phyloP scores from a whole-genome alignment of 1,140 invertebrate genomes.

The Camponotus vicinus region DNA sequence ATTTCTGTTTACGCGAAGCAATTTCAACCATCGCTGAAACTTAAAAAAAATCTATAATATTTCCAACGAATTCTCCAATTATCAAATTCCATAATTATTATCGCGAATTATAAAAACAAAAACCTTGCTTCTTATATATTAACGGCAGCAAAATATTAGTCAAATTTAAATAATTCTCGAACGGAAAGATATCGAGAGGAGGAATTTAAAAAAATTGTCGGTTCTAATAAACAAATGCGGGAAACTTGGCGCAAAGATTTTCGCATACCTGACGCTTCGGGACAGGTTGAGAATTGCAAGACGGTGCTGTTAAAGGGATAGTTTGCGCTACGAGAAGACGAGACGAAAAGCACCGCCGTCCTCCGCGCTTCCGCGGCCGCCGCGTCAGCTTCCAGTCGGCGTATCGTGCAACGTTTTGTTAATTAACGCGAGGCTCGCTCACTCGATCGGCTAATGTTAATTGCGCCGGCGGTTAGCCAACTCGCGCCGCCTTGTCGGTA shows the following conservation, averaged over 20 bases:
- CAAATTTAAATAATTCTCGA: constrained; percentile 25
- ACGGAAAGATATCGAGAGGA: neutral
- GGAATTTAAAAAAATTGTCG: constrained; percentile 34
- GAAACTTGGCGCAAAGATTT: constrained; percentile 56
- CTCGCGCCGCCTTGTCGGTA: constrained; percentile 68
- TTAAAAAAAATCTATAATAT: neutral
- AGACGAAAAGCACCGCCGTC: constrained; percentile 75
- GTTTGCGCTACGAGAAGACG: constrained; percentile 62
- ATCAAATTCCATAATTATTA: constrained; percentile 9
- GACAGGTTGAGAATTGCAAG: constrained; percentile 72
- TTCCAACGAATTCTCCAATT: neutral
- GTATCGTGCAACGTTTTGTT: constrained; percentile 77
- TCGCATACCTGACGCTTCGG: constrained; percentile 67
- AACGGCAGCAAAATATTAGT: neutral
- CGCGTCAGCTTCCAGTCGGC: constrained; percentile 43
- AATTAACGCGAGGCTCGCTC: constrained; percentile 81
- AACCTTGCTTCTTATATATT: neutral
- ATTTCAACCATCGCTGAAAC: too few species aligned
- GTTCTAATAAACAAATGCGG: constrained; percentile 71
- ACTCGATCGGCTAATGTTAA: constrained; percentile 74
- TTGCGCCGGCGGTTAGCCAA: constrained; percentile 73
- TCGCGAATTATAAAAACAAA: neutral
- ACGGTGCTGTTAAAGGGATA: constrained; percentile 62
- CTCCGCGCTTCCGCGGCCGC: constrained; percentile 55
- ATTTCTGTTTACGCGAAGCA: neutral